Conservation (phyloP, 2,797 vertebrate species). For the Lithobates pipiens region DNA sequence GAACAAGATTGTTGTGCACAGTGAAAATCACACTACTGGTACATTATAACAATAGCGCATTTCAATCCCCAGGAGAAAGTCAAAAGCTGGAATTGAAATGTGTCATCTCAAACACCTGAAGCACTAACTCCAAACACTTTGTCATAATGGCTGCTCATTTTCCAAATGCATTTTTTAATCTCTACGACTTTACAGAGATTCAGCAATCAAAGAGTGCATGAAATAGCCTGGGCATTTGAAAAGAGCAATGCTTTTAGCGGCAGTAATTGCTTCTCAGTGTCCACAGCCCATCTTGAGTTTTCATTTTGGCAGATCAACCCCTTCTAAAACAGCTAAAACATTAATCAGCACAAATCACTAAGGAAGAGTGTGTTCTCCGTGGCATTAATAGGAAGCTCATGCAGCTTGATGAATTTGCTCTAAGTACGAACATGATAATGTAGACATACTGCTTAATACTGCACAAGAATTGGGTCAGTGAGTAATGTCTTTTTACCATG, state of each 20-base stretch:
- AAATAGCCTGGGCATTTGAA: background rate
- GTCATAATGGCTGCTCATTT: slow-evolving; percentile 7
- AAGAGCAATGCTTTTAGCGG: slow-evolving; percentile 28
- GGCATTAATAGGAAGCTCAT: slow-evolving; percentile 27
- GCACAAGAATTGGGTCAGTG: slow-evolving; percentile 50
- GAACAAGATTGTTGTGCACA: background rate
- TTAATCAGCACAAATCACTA: slow-evolving; percentile 46
- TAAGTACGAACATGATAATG: slow-evolving; percentile 42
- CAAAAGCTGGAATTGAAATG: slow-evolving; percentile 11
- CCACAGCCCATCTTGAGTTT: slow-evolving; percentile 35
- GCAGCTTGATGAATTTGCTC: slow-evolving; percentile 32
- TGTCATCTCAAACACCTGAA: background rate
- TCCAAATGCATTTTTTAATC: slow-evolving; percentile 34
- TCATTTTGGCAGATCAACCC: slow-evolving; percentile 19
- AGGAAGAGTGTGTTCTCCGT: slow-evolving; percentile 4
- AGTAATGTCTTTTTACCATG: slow-evolving; percentile 40
- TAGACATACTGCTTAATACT: slow-evolving; percentile 46
- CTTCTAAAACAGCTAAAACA: slow-evolving; percentile 39
- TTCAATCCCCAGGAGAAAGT: background rate
- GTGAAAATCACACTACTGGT: background rate
- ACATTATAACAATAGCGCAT: background rate
- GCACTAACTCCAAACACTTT: slow-evolving; percentile 24
- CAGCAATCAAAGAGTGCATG: background rate
- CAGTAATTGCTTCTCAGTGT: slow-evolving; percentile 27
- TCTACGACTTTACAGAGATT: slow-evolving; percentile 16